A percentile compares a stretch with the other conserved stretches of the same genome.
Evolutionary conservation across 2,113 vertebrate species (phyloP).

Genomic region (Loxodonta africana): DNA sequence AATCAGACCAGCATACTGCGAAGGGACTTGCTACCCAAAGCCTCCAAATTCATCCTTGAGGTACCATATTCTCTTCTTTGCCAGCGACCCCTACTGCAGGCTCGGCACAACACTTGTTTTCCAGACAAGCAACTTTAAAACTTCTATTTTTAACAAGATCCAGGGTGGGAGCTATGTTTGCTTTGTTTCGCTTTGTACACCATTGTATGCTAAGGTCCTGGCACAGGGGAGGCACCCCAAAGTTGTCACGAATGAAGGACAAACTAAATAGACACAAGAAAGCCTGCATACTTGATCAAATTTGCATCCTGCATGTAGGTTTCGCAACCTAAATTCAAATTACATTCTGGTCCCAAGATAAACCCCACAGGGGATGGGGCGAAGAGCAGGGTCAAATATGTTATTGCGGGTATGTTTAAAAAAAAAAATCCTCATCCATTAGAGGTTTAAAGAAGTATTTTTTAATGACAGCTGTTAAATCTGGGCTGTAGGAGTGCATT

Average conservation of each 20-base stretch:
- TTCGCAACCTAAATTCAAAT: constrained; percentile 1
- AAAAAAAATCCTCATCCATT: background rate
- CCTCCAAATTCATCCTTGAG: background rate
- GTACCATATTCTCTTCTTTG: background rate
- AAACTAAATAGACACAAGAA: background rate
- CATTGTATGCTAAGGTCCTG: background rate
- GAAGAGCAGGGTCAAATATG: background rate
- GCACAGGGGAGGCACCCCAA: background rate
- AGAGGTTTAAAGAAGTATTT: background rate
- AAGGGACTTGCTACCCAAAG: background rate
- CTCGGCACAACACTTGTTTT: background rate
- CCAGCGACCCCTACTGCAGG: too few species aligned
- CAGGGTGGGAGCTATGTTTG: background rate
- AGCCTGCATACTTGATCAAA: background rate
- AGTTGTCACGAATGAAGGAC: background rate
- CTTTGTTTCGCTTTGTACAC: background rate
- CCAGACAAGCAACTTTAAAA: background rate
- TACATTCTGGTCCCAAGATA: background rate
- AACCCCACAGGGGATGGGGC: background rate
- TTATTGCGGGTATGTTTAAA: background rate
- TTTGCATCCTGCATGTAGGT: background rate
- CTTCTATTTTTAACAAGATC: background rate
- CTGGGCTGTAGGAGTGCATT: background rate
- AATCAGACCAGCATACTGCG: background rate
- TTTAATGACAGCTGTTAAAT: background rate